Evolutionary conservation across 2,797 vertebrate genomes (phyloP).

Genomic region (Sphenodon punctatus): DNA sequence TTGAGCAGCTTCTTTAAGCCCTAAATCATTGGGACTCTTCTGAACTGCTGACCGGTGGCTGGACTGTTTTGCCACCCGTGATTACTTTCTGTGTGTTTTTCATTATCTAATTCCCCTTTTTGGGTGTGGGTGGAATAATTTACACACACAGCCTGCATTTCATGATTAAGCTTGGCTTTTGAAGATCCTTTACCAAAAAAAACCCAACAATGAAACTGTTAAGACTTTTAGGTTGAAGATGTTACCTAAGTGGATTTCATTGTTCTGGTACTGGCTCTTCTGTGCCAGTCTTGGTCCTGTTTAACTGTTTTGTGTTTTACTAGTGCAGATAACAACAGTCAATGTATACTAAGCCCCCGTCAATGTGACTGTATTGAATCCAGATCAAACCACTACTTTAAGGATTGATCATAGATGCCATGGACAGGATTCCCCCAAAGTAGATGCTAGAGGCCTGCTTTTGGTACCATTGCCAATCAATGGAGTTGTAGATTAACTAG

Average conservation of each 20-base stretch:
- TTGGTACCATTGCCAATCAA: constrained; percentile 87
- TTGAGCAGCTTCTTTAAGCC: too few species aligned
- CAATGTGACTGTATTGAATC: constrained; percentile 90
- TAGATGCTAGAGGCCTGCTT: constrained; percentile 86
- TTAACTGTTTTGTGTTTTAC: constrained; percentile 74
- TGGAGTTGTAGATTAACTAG: constrained; percentile 93
- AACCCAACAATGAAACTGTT: neutral
- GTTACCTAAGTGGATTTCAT: constrained; percentile 56
- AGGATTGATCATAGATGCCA: constrained; percentile 89
- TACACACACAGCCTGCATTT: neutral
- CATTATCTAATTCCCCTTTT: neutral
- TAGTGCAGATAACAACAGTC: constrained; percentile 82
- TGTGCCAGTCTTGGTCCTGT: constrained; percentile 74
- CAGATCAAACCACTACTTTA: constrained; percentile 81
- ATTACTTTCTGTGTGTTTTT: neutral
- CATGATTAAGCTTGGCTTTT: neutral
- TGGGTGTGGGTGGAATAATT: neutral
- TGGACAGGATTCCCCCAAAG: constrained; percentile 91
- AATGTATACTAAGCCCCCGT: constrained; percentile 90
- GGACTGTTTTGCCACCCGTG: neutral
- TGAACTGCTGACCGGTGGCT: too few species aligned
- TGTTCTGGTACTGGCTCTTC: constrained; percentile 57
- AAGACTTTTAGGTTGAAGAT: constrained; percentile 44
- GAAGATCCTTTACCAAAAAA: too few species aligned
- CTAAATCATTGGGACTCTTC: too few species aligned